Percentiles rank a stretch among this genome's conserved stretches.
phyloP scores from a whole-genome alignment of 2,797 vertebrate genomes.

The Onychomys torridus region DNA sequence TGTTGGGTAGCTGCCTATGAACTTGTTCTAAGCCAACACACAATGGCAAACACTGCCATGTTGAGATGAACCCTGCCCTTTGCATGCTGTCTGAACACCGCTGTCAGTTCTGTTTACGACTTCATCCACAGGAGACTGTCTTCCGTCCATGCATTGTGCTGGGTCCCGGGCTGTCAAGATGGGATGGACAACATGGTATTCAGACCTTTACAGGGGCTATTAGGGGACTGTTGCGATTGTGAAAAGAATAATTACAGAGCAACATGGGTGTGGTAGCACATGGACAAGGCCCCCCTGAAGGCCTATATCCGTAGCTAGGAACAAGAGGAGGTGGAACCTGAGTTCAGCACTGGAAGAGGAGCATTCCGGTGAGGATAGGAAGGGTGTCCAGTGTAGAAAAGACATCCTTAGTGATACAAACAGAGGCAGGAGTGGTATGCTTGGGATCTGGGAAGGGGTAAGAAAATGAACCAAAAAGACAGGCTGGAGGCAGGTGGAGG shows the following conservation, averaged over 20 bases:
- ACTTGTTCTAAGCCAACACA: neutral
- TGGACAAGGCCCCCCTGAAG: neutral
- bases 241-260: neutral
- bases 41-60: neutral
- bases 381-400: neutral
- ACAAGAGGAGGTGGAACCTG: neutral
- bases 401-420: neutral
- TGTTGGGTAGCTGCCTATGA: rapidly evolving
- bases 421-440: neutral
- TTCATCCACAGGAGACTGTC: neutral
- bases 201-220: neutral
- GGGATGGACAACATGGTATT: neutral
- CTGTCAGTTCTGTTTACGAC: neutral
- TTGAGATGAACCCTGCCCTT: neutral
- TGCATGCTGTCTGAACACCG: neutral
- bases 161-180: neutral
- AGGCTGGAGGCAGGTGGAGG: neutral
- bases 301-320: neutral
- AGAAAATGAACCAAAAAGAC: neutral
- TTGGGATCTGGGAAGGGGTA: neutral
- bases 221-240: neutral
- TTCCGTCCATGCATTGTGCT: neutral
- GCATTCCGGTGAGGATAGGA: neutral
- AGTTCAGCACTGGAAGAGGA: neutral
- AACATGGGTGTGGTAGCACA: neutral